Conservation (phyloP, 2,888 invertebrate species). For the Lithophane socia region DNA sequence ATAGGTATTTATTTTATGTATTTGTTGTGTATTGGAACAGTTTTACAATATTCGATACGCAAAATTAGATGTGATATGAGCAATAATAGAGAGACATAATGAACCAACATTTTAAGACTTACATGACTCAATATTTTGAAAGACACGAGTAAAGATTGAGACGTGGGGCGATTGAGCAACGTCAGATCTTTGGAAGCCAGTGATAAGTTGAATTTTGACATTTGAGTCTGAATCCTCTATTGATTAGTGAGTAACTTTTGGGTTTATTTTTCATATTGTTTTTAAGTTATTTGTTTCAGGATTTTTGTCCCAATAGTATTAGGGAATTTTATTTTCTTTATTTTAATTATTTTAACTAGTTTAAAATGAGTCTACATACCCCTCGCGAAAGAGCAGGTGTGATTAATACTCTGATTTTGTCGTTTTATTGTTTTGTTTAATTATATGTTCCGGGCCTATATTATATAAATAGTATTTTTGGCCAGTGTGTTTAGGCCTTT, state of each 20-base stretch:
- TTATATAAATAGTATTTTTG: slow-evolving; percentile 89
- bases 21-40: slow-evolving; percentile 85
- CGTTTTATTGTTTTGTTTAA: slow-evolving; percentile 89
- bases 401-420: slow-evolving; percentile 89
- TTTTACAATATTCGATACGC: slow-evolving; percentile 83
- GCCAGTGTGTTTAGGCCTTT: slow-evolving; percentile 89
- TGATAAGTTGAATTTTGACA: slow-evolving; percentile 83
- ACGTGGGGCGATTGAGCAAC: slow-evolving; percentile 61
- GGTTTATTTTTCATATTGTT: slow-evolving; percentile 90
- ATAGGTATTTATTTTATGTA: slow-evolving; percentile 86
- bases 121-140: slow-evolving; percentile 78
- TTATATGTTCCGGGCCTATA: slow-evolving; percentile 89
- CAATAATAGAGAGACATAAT: slow-evolving; percentile 88
- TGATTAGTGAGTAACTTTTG: slow-evolving; percentile 90
- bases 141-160: slow-evolving; percentile 74
- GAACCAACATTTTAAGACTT: slow-evolving; percentile 81
- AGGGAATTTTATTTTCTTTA: slow-evolving; percentile 90
- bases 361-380: slow-evolving; percentile 86
- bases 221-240: slow-evolving; percentile 89
- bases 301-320: slow-evolving; percentile 91
- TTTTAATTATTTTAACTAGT: slow-evolving; percentile 88
- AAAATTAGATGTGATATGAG: slow-evolving; percentile 89
- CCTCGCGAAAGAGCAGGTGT: slow-evolving; percentile 86
- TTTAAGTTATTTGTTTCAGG: slow-evolving; percentile 91
- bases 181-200: slow-evolving; percentile 75